Evolutionary conservation across 2,888 invertebrate genomes (phyloP).

Genomic region (Macropis europaea): DNA sequence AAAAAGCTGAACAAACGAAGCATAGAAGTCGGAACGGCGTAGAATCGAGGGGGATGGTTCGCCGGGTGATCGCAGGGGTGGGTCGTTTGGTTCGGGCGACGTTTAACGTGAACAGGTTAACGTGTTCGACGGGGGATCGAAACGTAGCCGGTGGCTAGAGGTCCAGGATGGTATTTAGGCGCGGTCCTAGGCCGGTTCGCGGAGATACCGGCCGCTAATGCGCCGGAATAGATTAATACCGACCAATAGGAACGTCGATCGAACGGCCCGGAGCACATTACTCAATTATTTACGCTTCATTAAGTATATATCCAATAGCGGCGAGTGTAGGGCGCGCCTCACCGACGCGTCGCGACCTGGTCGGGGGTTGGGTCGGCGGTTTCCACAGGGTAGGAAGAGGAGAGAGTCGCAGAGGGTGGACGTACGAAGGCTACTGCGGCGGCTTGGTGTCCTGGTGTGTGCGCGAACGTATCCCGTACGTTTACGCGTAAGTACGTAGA

Average conservation of each 20-base stretch:
- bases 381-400: slow-evolving; percentile 23
- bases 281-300: slow-evolving; percentile 80
- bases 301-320: slow-evolving; percentile 80
- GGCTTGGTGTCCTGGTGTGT: slow-evolving; percentile 1
- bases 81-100: slow-evolving; percentile 29
- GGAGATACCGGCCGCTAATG: slow-evolving; percentile 77
- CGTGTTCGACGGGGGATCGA: slow-evolving; percentile 52
- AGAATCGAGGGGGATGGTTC: background rate
- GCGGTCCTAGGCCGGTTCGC: slow-evolving; percentile 69
- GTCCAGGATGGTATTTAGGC: slow-evolving; percentile 59
- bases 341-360: slow-evolving; percentile 40
- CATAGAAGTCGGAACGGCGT: too few species aligned
- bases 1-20: background rate
- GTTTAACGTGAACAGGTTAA: slow-evolving; percentile 52
- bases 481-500: slow-evolving; percentile 32
- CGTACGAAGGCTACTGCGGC: slow-evolving; percentile 50
- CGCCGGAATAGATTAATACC: slow-evolving; percentile 80
- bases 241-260: slow-evolving; percentile 79
- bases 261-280: slow-evolving; percentile 80
- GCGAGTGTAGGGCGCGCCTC: slow-evolving; percentile 72
- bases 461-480: slow-evolving; percentile 40
- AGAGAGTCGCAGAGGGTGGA: slow-evolving; percentile 47
- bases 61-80: background rate
- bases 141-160: slow-evolving; percentile 56
- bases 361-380: too few species aligned